Percentiles rank a stretch among this genome's conserved stretches.
phyloP scores from a whole-genome alignment of 1,140 invertebrate species.

The Listronotus bonariensis region DNA sequence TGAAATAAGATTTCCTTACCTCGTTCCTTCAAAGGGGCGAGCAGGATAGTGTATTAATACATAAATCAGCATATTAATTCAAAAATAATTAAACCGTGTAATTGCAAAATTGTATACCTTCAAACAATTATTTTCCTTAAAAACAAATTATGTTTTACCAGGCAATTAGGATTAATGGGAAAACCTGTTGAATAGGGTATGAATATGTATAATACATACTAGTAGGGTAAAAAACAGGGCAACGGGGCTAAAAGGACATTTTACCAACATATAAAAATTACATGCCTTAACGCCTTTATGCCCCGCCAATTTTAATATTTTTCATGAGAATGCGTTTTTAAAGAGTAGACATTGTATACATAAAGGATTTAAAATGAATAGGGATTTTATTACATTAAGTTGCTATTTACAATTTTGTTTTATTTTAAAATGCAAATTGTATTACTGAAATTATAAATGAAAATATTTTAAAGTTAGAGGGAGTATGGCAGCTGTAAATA shows the following conservation, averaged over 20 bases:
- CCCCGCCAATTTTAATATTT: constrained; percentile 22
- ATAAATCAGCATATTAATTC: constrained; percentile 23
- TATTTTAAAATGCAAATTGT: too few relatives aligned
- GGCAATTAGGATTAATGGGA: constrained; percentile 26
- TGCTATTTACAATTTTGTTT: too few relatives aligned
- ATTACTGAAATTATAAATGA: too few relatives aligned
- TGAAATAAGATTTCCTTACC: constrained; percentile 3
- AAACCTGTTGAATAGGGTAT: constrained; percentile 33
- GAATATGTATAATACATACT: constrained; percentile 32
- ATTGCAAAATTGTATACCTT: constrained; percentile 21
- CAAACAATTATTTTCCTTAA: constrained; percentile 27
- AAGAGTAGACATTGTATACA: constrained; percentile 9
- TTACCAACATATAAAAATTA: constrained; percentile 23
- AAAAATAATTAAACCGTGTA: constrained; percentile 19
- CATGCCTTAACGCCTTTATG: constrained; percentile 17
- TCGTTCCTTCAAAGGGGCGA: background rate
- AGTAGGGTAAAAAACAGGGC: constrained; percentile 18
- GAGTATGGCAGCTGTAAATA: too few relatives aligned
- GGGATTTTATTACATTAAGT: too few relatives aligned
- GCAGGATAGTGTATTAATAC: constrained; percentile 9
- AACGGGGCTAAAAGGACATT: constrained; percentile 11
- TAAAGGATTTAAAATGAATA: constrained; percentile 8
- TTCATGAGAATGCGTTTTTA: constrained; percentile 16
- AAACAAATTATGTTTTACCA: constrained; percentile 15
- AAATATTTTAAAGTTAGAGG: too few relatives aligned